Evolutionary conservation across 2,888 invertebrate species (phyloP).

Genomic region (Cheilosia impressa): DNA sequence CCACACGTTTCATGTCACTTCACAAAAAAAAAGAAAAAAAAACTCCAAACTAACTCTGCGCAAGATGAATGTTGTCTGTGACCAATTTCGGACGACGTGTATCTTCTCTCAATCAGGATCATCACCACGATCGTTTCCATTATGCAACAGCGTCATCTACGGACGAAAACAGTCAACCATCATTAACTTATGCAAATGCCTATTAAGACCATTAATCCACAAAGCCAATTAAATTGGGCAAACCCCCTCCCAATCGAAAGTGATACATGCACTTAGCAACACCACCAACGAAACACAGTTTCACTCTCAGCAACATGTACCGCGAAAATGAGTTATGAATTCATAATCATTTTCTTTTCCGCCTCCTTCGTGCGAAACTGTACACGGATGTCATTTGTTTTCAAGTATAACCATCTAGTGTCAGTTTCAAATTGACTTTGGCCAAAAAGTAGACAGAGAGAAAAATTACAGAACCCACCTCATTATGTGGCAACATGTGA

Average conservation of each 20-base stretch:
- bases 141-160: conserved; percentile 50
- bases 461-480: conserved; percentile 72
- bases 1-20: conserved; percentile 70
- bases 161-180: conserved; percentile 21
- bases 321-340: conserved; percentile 69
- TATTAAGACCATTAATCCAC: conserved; percentile 59
- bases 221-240: conserved; percentile 63
- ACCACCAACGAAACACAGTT: conserved; percentile 48
- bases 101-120: conserved; percentile 65
- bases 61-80: conserved; percentile 57
- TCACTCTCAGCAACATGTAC: conserved; percentile 63
- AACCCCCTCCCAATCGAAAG: conserved; percentile 42
- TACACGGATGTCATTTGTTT: conserved; percentile 66
- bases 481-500: conserved; percentile 73
- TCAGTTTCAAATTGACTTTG: conserved; percentile 54
- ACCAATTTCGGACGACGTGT: conserved; percentile 64
- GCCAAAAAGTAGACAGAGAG: conserved; percentile 23
- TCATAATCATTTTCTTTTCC: conserved; percentile 45
- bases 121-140: conserved; percentile 44
- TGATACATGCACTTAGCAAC: conserved; percentile 54
- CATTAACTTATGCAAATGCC: conserved; percentile 69
- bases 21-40: neutral
- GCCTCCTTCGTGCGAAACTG: neutral
- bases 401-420: conserved; percentile 39
- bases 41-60: conserved; percentile 44